These are phyloP conservation scores for Biston stratarius DNA, from an alignment of 2,888 invertebrate genomes.

Conservation along the genomic window DNA sequence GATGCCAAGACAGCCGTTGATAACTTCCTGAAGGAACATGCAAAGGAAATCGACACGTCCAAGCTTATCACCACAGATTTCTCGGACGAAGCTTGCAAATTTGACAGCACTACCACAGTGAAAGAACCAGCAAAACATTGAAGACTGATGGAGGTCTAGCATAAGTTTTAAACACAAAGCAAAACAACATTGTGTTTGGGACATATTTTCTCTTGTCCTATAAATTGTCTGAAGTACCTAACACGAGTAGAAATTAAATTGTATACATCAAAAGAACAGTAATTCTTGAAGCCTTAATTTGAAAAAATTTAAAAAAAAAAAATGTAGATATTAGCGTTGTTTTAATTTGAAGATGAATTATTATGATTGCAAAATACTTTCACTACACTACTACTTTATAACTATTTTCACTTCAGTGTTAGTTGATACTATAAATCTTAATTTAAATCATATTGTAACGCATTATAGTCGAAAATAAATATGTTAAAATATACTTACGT, in stretches of 20 bases:
- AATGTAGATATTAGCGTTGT: not conserved
- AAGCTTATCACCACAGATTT: slow-evolving; percentile 67
- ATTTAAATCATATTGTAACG: not conserved
- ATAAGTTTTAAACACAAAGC: not conserved
- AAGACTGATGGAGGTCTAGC: slow-evolving; percentile 29
- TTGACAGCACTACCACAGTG: slow-evolving; percentile 59
- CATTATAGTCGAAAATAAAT: not conserved
- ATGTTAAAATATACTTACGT: not conserved
- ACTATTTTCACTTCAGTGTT: not conserved
- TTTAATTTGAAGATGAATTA: no score
- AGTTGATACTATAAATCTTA: not conserved
- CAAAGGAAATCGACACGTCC: slow-evolving; percentile 64
- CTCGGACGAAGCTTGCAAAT: slow-evolving; percentile 73
- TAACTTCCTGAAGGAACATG: slow-evolving; percentile 64
- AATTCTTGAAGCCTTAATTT: not conserved
- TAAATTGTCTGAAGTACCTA: not conserved
- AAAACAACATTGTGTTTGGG: slow-evolving; percentile 7
- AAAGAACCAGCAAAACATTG: slow-evolving; percentile 58
- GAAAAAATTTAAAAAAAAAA: not conserved
- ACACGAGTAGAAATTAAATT: not conserved
- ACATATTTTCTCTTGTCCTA: not conserved
- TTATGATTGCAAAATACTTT: not conserved
- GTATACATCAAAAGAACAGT: not conserved
- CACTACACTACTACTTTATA: not conserved
- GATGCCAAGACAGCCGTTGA: slow-evolving; percentile 70